Base-by-base conservation (phyloP, 2,113 vertebrate species). In the Pelobates fuscus region DNA sequence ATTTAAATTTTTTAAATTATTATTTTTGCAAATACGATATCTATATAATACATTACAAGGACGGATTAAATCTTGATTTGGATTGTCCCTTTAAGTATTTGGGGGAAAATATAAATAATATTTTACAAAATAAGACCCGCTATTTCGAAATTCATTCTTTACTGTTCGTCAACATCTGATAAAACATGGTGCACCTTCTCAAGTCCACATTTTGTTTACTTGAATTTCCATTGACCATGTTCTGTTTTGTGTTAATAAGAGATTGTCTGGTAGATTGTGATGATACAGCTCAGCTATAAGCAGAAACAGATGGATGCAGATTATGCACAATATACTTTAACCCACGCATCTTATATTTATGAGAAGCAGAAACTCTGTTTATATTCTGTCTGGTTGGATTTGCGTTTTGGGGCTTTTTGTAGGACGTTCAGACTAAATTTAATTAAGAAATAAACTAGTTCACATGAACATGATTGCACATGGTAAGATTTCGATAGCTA, bases 231-330 rank as follows among this genome's bases (percentile, higher is more conserved):
- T 21, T 15, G 46, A 65, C 32, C 15, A 27, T 23, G n/a, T 15
- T 67, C 63, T 75, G 63, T 54, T 67, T 67, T 60, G 46, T 75
- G 72, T 75, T 75, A 67, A 73, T 65, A 46, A 67, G 49, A 57
- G 54, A 30, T 54, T 60, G 72, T 67, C 72, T 75, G 63, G 24
- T 23, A 49, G 72, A 67, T 60, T 60, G 37, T 21, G 32, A 75
- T 67, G 63, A 75, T 75, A 30, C 64, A 60, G 54, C 63, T 75
- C 37, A 2, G 15, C 32, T 54, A 32, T 72, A 72, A 63, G 27
- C 24, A 75, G 72, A 75, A 75, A 75, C 72, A 75, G 72, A 60
- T 75, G 72, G 72, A 29, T 14, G 64, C 32, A 30, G 71, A 65
- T 75, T 67, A 67, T 11, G 32, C 21, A 25, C 54, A 21, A 30